Percentiles rank a stretch among this genome's conserved stretches.
These are phyloP conservation scores for Hyposoter didymator DNA, from an alignment of 2,888 invertebrate species.

Conservation along the genomic window DNA sequence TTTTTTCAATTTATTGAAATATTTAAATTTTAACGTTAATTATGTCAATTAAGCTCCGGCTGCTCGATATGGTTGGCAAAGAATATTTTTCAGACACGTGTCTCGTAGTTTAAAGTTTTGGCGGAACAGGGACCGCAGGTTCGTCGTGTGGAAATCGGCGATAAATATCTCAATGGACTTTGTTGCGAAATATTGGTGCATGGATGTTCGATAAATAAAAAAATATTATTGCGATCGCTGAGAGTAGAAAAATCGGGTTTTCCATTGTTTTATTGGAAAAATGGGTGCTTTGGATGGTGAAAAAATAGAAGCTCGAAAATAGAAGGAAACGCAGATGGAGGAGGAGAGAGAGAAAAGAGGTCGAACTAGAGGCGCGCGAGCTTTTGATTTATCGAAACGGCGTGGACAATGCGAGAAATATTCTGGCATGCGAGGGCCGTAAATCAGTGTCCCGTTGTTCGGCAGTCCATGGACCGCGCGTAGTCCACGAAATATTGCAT, in stretches of 20 bases:
- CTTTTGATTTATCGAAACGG: slow-evolving; percentile 80
- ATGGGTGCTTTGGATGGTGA: neutral
- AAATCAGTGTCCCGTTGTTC: slow-evolving; percentile 78
- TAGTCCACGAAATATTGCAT: slow-evolving; percentile 72
- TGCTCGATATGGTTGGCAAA: neutral
- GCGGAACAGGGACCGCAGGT: slow-evolving; percentile 45
- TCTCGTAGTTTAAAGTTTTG: slow-evolving; percentile 51
- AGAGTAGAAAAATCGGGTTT: neutral
- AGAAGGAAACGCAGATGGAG: slow-evolving; percentile 36
- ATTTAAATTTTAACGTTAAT: too few relatives aligned
- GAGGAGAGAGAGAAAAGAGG: slow-evolving; percentile 1
- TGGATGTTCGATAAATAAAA: neutral
- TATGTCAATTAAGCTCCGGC: neutral
- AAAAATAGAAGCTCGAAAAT: slow-evolving; percentile 41
- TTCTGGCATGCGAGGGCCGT: slow-evolving; percentile 79
- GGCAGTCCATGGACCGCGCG: slow-evolving; percentile 72
- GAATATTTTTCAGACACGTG: slow-evolving; percentile 16
- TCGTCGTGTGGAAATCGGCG: slow-evolving; percentile 73
- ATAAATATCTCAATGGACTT: slow-evolving; percentile 79
- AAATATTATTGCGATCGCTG: neutral
- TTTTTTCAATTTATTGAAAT: too few relatives aligned
- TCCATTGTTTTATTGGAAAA: neutral
- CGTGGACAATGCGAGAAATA: slow-evolving; percentile 82
- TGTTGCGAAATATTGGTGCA: slow-evolving; percentile 72
- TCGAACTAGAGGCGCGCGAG: slow-evolving; percentile 51